Percentiles rank a stretch among this genome's conserved stretches.
These are phyloP conservation scores for Torymus aiolomorphi DNA, from an alignment of 2,888 invertebrate genomes.

Conservation along the genomic window DNA sequence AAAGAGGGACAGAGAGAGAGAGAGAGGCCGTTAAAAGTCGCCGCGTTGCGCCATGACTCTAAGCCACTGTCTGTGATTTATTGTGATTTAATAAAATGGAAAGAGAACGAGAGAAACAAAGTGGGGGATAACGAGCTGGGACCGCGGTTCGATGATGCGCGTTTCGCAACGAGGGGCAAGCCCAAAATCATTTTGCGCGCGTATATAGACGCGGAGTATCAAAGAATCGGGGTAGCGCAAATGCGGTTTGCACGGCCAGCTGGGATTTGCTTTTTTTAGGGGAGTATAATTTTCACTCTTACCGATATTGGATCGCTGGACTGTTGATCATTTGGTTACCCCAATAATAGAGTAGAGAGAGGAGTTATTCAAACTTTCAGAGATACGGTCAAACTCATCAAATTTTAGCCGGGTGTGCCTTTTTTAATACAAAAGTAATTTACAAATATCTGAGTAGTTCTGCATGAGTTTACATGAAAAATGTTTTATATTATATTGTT, in stretches of 20 bases:
- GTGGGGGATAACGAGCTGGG: constrained; percentile 33
- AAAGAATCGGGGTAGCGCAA: constrained; percentile 4
- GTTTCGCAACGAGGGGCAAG: not conserved
- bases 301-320: not conserved
- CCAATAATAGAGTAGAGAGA: not conserved
- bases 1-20: constrained; percentile 31
- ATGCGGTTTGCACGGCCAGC: constrained; percentile 16
- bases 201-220: not conserved
- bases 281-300: constrained; percentile 12
- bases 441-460: too few relatives aligned
- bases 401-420: too few relatives aligned
- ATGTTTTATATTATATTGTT: too few relatives aligned
- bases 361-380: too few relatives aligned
- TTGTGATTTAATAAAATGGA: constrained; percentile 55
- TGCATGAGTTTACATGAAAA: too few relatives aligned
- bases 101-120: not conserved
- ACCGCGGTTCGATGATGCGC: constrained; percentile 40
- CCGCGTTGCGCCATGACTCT: constrained; percentile 21
- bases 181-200: constrained; percentile 21
- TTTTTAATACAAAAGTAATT: too few relatives aligned
- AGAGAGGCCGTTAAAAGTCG: constrained; percentile 24
- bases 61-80: constrained; percentile 53
- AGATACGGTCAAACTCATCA: too few relatives aligned
- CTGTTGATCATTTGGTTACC: constrained; percentile 9
- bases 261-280: constrained; percentile 21